These are phyloP conservation scores for Lithophane ornitopus DNA, from an alignment of 2,888 invertebrate genomes.

Conservation along the genomic window DNA sequence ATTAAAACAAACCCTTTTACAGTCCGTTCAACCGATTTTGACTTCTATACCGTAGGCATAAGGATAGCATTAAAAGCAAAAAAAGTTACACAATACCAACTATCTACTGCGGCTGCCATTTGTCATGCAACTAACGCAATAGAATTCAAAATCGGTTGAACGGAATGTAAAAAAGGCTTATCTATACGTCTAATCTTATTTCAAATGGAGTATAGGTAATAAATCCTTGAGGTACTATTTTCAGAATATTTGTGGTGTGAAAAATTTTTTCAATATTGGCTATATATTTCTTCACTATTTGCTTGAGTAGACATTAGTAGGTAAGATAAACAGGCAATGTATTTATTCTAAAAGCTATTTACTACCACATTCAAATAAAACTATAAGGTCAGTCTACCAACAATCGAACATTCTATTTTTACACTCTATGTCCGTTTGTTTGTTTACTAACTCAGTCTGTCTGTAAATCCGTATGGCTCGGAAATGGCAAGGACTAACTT, in stretches of 20 bases:
- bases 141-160: no score
- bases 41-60: no score
- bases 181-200: no score
- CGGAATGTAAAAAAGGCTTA: no score
- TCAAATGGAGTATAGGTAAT: no score
- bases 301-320: background rate
- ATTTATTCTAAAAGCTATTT: slow-evolving; percentile 6
- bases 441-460: slow-evolving; percentile 1
- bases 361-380: background rate
- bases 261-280: no score
- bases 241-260: background rate
- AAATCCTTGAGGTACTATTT: background rate
- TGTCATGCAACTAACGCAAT: no score
- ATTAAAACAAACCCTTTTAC: no score
- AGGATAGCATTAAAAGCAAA: no score
- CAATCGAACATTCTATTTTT: slow-evolving; percentile 32
- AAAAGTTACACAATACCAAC: no score
- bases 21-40: no score
- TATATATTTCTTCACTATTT: background rate
- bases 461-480: background rate
- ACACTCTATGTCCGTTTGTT: background rate
- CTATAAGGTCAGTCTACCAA: background rate
- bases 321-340: background rate
- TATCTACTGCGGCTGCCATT: no score
- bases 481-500: slow-evolving; percentile 10